Base-by-base conservation (phyloP, 2,797 vertebrate genomes). In the Salmo trutta region DNA sequence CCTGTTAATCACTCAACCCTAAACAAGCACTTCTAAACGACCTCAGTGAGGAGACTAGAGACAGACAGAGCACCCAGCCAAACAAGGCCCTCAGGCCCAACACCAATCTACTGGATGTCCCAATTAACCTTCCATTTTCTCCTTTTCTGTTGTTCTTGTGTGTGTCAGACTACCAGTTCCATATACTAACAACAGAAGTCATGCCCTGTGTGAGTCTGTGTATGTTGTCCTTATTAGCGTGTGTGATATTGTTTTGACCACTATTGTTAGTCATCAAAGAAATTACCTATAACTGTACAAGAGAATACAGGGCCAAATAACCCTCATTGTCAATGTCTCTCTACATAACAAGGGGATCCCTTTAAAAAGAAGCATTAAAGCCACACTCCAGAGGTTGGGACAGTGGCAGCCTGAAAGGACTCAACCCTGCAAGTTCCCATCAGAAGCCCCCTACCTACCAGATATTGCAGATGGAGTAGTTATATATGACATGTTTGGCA, bases 1-100 rank as follows among this genome's bases (percentile, higher is more conserved):
- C 85, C 85, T 71, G 84, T 81, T 93, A 92, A 93, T 93, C 91
- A 93, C 88, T 92, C 90, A 90, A 88, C 90, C 90, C 90, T 90
- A 89, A 93, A 92, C 91, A 85, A 87, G 88, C 85, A 82, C 88
- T 90, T 88, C 82, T 89, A 90, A 90, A 92, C 90, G 90, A 91
- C 88, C 89, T 90, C 75, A 85, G 89, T 89, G 88, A 90, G 85
- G 85, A 82, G 84, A 82, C 81, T 88, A 78, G 83, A 89, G 75
- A 87, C 84, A 83, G 84, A 86, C 80, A 83, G 85, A 47, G 4
- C 14, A 33, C 52, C n/a, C 80, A 86, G 87, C 86, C 87, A 88
- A 89, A 90, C 83, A 87, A 81, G 85, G 84, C 86, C 91, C 88
- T 83, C 80, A 85, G 91, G 91, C 92, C 83, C 88, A 78, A 1